Percentiles rank a stretch among this genome's conserved stretches.
These are phyloP conservation scores for Romanomermis culicivorax DNA, from an alignment of 2,888 invertebrate species.

Conservation along the genomic window DNA sequence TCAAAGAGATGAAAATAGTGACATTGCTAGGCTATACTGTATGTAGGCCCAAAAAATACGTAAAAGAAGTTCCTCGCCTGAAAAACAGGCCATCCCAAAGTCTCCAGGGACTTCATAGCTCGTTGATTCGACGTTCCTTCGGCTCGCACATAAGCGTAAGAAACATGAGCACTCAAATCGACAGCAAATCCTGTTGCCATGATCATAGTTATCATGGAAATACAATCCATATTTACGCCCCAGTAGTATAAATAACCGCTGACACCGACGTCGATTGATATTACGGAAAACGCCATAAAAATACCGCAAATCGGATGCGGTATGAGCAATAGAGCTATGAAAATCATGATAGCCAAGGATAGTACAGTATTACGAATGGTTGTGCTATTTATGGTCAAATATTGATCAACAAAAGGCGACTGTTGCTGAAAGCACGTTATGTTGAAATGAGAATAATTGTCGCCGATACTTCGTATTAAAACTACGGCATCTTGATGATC, in stretches of 20 bases:
- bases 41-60: too few relatives aligned
- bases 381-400: conserved; percentile 24
- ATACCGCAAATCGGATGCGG: conserved; percentile 67
- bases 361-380: conserved; percentile 49
- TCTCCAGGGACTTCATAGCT: conserved; percentile 62
- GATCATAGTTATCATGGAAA: conserved; percentile 85
- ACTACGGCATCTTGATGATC: neutral
- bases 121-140: conserved; percentile 46
- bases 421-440: conserved; percentile 19
- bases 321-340: conserved; percentile 73
- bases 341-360: conserved; percentile 75
- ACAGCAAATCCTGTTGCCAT: conserved; percentile 94
- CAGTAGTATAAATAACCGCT: conserved; percentile 81
- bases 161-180: conserved; percentile 77
- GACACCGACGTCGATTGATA: conserved; percentile 71
- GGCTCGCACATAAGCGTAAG: conserved; percentile 77
- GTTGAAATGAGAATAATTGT: conserved; percentile 9
- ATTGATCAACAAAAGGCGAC: conserved; percentile 27
- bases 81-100: conserved; percentile 65
- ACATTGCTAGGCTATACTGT: too few relatives aligned
- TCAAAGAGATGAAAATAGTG: too few relatives aligned
- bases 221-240: conserved; percentile 56
- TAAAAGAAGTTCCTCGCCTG: too few relatives aligned
- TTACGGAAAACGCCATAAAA: conserved; percentile 76
- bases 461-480: neutral